phyloP scores from a whole-genome alignment of 2,888 invertebrate genomes.

The Tribolium freemani region DNA sequence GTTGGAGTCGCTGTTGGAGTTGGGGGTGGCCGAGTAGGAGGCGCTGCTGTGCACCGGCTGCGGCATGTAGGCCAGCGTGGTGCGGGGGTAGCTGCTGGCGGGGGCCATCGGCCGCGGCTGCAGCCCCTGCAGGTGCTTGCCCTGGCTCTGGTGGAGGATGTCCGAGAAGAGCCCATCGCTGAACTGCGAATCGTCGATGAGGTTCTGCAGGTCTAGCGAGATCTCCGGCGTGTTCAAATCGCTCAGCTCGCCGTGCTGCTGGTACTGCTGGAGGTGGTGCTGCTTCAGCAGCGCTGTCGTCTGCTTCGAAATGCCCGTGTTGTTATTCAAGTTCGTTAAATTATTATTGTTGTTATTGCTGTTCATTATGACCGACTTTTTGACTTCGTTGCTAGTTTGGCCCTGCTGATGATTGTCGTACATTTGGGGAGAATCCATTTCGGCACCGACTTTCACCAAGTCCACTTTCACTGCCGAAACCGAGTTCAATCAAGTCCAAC shows the following conservation, averaged over 20 bases:
- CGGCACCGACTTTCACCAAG: slow-evolving; percentile 60
- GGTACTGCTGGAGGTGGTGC: slow-evolving; percentile 80
- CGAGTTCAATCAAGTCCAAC: slow-evolving; percentile 18
- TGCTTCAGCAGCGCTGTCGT: slow-evolving; percentile 74
- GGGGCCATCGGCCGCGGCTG: slow-evolving; percentile 68
- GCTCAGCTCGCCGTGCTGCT: slow-evolving; percentile 84
- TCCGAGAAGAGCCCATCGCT: slow-evolving; percentile 89
- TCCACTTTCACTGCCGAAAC: slow-evolving; percentile 61
- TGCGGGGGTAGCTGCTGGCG: slow-evolving; percentile 72
- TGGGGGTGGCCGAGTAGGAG: slow-evolving; percentile 69
- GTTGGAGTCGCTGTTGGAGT: slow-evolving; percentile 66
- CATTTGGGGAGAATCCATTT: slow-evolving; percentile 89
- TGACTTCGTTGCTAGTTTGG: slow-evolving; percentile 70
- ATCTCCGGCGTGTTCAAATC: slow-evolving; percentile 94
- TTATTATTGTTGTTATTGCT: slow-evolving; percentile 66
- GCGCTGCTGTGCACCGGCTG: slow-evolving; percentile 90
- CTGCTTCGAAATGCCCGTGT: slow-evolving; percentile 70
- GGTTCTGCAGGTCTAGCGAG: slow-evolving; percentile 90
- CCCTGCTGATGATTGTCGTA: slow-evolving; percentile 80
- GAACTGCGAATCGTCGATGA: slow-evolving; percentile 92
- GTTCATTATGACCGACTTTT: slow-evolving; percentile 68
- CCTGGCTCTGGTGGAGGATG: slow-evolving; percentile 76
- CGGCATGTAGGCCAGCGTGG: slow-evolving; percentile 90
- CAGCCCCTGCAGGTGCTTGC: slow-evolving; percentile 66
- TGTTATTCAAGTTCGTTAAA: slow-evolving; percentile 69